Base-by-base conservation (phyloP, 2,888 invertebrate species). In the Carpatolechia fugitivella region DNA sequence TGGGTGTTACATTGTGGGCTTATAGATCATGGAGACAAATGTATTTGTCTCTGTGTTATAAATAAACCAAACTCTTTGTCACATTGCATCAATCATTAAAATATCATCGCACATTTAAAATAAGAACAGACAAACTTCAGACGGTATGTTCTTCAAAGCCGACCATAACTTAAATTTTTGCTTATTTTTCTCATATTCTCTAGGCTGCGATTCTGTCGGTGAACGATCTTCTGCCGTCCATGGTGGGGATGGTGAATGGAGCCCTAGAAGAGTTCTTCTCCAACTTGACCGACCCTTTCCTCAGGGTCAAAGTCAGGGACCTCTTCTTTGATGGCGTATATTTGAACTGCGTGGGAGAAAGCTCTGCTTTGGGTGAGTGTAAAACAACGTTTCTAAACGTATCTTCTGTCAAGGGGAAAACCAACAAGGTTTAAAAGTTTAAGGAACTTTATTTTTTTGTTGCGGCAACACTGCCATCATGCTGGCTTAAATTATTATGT, bases 271-370 rank as follows among this genome's bases (percentile, higher is more conserved):
- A 85, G 58, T 82, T 93, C 63, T 93, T 92, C 72, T 74, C 86
- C 0, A 81, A 82, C 56, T 73, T 86, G 0, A 82, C 78, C 0
- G 90, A 89, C 48, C 84, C 91, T 0, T 93, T 93, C 70, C 55
- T 91, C 40, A 83, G 84, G 18, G 86, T 84, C 1, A 87, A 82
- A 54, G 91, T 89, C 0, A 82, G 76, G 31, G 92, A 93, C 38
- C 69, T 93, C 14, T 80, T 93, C 48, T 93, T 93, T 60, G 86
- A 91, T 11, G 93, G 93, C 1, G 65, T 92, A 14, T 85, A 78
- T 56, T 74, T 93, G 14, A 85, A 85, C 60, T 93, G 93, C 58
- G 79, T 82, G 38, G 76, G 82, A 0, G 78, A 83, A 41, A 82
- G 80, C 40, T 72, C 81, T 0, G 83, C 85, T 56, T 72, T 91